These are phyloP conservation scores for Zeuzera pyrina DNA, from an alignment of 2,888 invertebrate species.

Conservation along the genomic window DNA sequence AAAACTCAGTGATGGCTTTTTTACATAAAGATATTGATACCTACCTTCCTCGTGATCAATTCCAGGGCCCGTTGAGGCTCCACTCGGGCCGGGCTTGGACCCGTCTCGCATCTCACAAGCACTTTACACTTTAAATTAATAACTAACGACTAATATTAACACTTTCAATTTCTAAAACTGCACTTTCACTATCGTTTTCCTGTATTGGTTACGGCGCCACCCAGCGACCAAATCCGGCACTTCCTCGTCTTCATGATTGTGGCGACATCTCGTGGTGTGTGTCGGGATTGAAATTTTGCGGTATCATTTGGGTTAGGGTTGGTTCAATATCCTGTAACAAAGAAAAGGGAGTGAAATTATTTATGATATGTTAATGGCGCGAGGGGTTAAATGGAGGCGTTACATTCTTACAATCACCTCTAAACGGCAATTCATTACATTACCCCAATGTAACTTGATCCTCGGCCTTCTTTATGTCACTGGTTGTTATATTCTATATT, in stretches of 20 bases:
- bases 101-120: conserved; percentile 63
- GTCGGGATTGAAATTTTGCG: too few relatives aligned
- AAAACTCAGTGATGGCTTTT: neutral
- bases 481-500: too few relatives aligned
- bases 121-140: conserved; percentile 28
- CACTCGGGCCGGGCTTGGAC: conserved; percentile 51
- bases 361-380: too few relatives aligned
- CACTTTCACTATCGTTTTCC: neutral
- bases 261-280: neutral
- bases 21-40: conserved; percentile 5
- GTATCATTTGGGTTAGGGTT: too few relatives aligned
- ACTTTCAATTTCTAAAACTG: conserved; percentile 13
- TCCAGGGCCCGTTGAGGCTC: conserved; percentile 46
- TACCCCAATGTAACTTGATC: too few relatives aligned
- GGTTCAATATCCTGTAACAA: too few relatives aligned
- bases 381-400: too few relatives aligned
- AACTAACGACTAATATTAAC: conserved; percentile 20
- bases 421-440: too few relatives aligned
- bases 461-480: too few relatives aligned
- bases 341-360: too few relatives aligned
- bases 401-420: too few relatives aligned
- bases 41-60: conserved; percentile 45
- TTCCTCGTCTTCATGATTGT: neutral
- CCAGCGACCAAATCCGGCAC: conserved; percentile 11
- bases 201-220: conserved; percentile 19